Conservation (phyloP, 2,113 vertebrate genomes). For the Drymodes brunneopygia region DNA sequence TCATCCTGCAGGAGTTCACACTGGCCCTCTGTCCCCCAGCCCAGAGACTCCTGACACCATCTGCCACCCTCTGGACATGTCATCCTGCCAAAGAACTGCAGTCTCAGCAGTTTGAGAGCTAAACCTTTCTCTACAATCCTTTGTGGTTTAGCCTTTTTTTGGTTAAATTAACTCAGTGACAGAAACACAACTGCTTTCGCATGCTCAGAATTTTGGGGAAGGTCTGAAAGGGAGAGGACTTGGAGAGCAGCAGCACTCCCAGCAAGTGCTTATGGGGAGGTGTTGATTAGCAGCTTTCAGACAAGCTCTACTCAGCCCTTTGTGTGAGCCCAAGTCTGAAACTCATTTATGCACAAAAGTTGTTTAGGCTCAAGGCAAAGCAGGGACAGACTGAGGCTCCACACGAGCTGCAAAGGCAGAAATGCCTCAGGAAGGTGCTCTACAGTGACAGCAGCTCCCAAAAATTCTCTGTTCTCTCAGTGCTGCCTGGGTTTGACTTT, state of each 20-base stretch:
- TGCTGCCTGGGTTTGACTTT: neutral
- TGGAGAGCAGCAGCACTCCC: neutral
- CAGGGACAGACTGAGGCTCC: neutral
- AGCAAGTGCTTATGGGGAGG: neutral
- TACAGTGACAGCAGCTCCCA: neutral
- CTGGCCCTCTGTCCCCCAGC: accelerated
- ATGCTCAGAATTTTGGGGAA: neutral
- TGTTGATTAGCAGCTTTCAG: constrained; percentile 3
- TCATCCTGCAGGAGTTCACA: neutral
- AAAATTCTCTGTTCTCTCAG: neutral
- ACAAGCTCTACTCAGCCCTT: neutral
- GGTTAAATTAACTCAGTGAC: neutral
- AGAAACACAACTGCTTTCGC: neutral
- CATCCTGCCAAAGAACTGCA: neutral
- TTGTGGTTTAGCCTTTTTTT: neutral
- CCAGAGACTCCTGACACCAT: neutral
- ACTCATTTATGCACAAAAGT: neutral
- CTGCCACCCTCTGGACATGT: neutral
- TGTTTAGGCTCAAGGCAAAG: neutral
- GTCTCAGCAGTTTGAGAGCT: neutral
- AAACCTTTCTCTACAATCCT: neutral
- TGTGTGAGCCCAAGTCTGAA: neutral
- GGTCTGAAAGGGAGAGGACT: neutral
- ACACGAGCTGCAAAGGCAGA: neutral
- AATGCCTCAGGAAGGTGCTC: neutral